Conservation (phyloP, 2,797 vertebrate species). For the Tokudaia muenninki region DNA sequence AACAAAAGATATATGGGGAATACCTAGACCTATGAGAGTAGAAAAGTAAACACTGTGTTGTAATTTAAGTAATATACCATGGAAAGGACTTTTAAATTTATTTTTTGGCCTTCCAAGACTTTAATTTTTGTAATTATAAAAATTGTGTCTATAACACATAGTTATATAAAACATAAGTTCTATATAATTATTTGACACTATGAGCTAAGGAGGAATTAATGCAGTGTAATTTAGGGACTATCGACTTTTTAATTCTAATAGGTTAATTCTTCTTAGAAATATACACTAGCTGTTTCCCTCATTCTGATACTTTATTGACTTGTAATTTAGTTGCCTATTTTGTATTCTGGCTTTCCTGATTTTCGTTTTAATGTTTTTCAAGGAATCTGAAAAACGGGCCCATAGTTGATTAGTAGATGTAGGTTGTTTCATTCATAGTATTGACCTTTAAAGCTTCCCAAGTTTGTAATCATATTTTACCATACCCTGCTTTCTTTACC, state of each 20-base stretch:
- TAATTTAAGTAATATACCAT: not conserved
- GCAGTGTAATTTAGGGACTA: not conserved
- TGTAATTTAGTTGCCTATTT: not conserved
- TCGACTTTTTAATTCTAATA: constrained; percentile 13
- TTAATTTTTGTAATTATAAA: constrained; percentile 19
- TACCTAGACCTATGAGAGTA: not conserved
- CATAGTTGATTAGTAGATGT: not conserved
- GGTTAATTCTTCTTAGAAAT: constrained; percentile 23
- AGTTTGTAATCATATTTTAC: not conserved
- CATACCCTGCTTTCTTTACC: not conserved
- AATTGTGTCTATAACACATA: not conserved
- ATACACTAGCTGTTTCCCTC: not conserved
- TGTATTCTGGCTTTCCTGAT: not conserved
- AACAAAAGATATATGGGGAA: constrained; percentile 2
- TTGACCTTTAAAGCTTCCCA: not conserved
- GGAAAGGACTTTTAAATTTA: constrained; percentile 35
- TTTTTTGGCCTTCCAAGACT: constrained; percentile 39
- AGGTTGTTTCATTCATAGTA: not conserved
- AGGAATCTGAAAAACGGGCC: constrained; percentile 32
- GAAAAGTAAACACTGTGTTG: constrained; percentile 10
- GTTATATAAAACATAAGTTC: not conserved
- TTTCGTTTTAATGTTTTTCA: constrained; percentile 38
- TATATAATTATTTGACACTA: not conserved
- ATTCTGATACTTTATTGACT: constrained; percentile 21
- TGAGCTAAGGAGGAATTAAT: not conserved